Percentiles rank a stretch among this genome's conserved stretches.
These are phyloP conservation scores for Rhynchomys soricoides DNA, from an alignment of 2,113 vertebrate genomes.

Conservation along the genomic window DNA sequence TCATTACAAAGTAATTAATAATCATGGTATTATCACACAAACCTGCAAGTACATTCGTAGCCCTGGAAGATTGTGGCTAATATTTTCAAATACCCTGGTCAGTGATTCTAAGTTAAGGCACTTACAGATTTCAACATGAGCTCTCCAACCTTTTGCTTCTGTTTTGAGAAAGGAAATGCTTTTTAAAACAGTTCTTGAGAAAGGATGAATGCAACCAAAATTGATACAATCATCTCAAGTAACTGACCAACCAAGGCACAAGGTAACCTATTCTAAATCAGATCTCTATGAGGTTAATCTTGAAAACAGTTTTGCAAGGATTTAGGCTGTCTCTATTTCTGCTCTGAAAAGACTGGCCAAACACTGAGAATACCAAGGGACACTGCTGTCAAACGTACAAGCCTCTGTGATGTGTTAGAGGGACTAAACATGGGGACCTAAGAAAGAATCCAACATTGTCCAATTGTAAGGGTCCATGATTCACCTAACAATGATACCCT, in stretches of 20 bases:
- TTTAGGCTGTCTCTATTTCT: neutral
- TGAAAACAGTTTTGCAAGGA: neutral
- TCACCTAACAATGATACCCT: too few relatives aligned
- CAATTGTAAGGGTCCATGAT: neutral
- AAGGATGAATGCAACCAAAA: neutral
- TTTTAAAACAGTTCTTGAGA: slow-evolving; percentile 30
- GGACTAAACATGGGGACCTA: neutral
- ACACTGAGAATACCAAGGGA: slow-evolving; percentile 7
- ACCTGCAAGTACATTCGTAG: neutral
- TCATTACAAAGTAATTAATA: slow-evolving; percentile 20
- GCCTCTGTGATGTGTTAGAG: neutral
- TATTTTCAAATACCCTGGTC: slow-evolving; percentile 1
- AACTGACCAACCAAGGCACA: neutral
- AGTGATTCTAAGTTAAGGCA: neutral
- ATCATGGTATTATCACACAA: slow-evolving; percentile 8
- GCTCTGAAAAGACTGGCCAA: neutral
- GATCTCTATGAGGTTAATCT: neutral
- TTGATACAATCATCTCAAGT: neutral
- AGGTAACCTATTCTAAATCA: neutral
- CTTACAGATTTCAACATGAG: neutral
- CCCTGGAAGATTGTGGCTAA: neutral
- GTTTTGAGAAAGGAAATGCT: neutral
- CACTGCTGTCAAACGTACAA: neutral
- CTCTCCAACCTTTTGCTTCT: slow-evolving; percentile 22
- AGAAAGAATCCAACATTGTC: neutral